These are phyloP conservation scores for Ptychochromis oligacanthus DNA, from an alignment of 2,113 vertebrate genomes.

Conservation along the genomic window DNA sequence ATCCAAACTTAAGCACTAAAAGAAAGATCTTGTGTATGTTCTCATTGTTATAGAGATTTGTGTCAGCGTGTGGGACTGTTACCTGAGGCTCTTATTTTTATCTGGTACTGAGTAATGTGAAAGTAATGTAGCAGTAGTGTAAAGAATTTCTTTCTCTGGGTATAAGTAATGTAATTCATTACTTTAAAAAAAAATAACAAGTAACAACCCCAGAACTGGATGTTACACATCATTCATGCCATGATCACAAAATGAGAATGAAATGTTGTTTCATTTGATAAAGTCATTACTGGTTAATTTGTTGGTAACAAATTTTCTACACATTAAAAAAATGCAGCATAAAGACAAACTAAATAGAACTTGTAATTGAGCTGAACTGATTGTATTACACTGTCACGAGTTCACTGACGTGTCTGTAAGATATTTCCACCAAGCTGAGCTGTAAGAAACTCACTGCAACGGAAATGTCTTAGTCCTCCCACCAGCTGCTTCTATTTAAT, in stretches of 20 bases:
- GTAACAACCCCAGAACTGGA: too few relatives aligned
- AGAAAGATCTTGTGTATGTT: too few relatives aligned
- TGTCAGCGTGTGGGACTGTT: too few relatives aligned
- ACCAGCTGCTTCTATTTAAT: not conserved
- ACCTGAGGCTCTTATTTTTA: too few relatives aligned
- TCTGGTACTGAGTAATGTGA: too few relatives aligned
- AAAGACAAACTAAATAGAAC: not conserved
- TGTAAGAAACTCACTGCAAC: not conserved
- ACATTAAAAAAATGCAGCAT: not conserved
- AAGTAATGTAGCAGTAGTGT: too few relatives aligned
- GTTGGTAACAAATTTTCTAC: not conserved
- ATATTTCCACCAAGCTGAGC: not conserved
- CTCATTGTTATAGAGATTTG: too few relatives aligned
- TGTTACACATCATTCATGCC: not conserved
- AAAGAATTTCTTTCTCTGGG: too few relatives aligned
- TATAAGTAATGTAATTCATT: too few relatives aligned
- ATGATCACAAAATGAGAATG: rapidly evolving
- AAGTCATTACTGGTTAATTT: not conserved
- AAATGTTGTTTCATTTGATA: not conserved
- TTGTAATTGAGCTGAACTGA: not conserved
- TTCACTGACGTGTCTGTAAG: not conserved
- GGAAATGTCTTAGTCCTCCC: not conserved
- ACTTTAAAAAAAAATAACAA: too few relatives aligned
- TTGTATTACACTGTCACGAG: not conserved
- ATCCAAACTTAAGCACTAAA: too few relatives aligned